Conservation (phyloP, 2,797 vertebrate genomes). For the Arnoldichthys spilopterus region DNA sequence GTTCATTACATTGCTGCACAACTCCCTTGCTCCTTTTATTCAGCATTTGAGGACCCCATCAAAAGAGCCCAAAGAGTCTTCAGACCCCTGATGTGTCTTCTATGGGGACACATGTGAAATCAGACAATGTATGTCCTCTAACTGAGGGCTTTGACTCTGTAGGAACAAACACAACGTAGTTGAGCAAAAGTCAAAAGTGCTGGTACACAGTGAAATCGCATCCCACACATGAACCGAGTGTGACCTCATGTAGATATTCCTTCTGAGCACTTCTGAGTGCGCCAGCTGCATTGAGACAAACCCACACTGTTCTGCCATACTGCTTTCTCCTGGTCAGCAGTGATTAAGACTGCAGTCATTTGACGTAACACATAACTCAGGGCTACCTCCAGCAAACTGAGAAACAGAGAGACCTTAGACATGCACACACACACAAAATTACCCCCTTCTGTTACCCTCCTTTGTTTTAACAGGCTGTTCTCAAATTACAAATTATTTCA, state of each 20-base stretch:
- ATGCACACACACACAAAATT: conserved; percentile 14
- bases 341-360: background rate
- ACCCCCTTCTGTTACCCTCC: background rate
- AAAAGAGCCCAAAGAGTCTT: background rate
- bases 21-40: background rate
- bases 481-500: background rate
- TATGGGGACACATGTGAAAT: conserved; percentile 2
- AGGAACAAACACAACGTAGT: background rate
- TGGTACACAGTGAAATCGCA: background rate
- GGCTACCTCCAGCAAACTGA: background rate
- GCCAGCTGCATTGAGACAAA: background rate
- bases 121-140: background rate
- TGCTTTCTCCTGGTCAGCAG: background rate
- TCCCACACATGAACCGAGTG: background rate
- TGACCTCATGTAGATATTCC: background rate
- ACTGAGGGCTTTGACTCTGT: background rate
- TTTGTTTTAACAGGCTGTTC: background rate
- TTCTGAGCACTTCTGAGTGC: background rate
- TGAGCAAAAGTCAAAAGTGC: background rate
- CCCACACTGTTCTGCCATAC: background rate
- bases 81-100: background rate
- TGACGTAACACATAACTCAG: conserved; percentile 3
- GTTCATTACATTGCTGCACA: background rate
- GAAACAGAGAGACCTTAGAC: background rate
- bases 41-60: background rate